A percentile compares a stretch with the other conserved stretches of the same genome.
Conservation (phyloP, 2,888 invertebrate species). For the Eupeodes latifasciatus region DNA sequence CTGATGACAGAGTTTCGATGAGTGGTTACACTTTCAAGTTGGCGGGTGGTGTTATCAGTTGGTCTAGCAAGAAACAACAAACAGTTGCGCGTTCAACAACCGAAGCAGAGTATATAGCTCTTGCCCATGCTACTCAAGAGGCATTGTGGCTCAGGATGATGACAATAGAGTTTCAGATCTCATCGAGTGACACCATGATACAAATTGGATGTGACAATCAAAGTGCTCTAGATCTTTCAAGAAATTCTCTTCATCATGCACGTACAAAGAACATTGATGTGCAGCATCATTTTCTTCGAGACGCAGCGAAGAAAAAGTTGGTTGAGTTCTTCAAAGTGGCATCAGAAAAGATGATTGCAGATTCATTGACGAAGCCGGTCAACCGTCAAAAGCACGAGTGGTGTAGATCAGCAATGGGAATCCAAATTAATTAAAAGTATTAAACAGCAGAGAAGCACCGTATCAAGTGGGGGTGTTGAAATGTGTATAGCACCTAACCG, state of each 20-base stretch:
- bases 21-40: too few relatives aligned
- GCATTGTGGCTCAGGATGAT: conserved; percentile 47
- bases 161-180: conserved; percentile 10
- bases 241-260: conserved; percentile 43
- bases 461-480: conserved; percentile 2
- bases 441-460: background rate
- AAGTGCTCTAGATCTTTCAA: conserved; percentile 40
- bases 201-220: conserved; percentile 34
- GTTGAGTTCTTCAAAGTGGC: conserved; percentile 20
- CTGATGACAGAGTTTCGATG: conserved; percentile 13
- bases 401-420: background rate
- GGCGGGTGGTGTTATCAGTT: too few relatives aligned
- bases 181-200: conserved; percentile 31
- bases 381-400: too few relatives aligned
- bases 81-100: too few relatives aligned
- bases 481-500: background rate
- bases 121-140: too few relatives aligned
- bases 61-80: too few relatives aligned
- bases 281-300: conserved; percentile 2
- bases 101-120: too few relatives aligned
- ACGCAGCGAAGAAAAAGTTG: conserved; percentile 7
- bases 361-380: conserved; percentile 11
- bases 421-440: background rate
- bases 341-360: background rate
- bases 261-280: conserved; percentile 36